Percentiles rank a stretch among this genome's conserved stretches.
Evolutionary conservation across 2,113 vertebrate species (phyloP).

Genomic region (Phasianus colchicus): DNA sequence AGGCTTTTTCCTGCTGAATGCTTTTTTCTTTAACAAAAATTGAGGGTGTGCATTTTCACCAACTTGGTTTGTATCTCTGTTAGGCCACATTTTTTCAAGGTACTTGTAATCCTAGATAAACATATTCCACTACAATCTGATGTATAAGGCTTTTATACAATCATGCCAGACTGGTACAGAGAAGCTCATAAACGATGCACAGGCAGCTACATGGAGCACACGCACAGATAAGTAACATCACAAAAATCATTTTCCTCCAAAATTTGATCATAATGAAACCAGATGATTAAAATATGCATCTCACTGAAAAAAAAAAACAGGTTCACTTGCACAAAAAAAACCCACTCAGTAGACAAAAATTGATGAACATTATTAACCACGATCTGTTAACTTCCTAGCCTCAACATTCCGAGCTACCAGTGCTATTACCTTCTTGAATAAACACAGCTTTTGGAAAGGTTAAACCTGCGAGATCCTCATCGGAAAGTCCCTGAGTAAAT

Average conservation of each 20-base stretch:
- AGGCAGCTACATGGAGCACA: background rate
- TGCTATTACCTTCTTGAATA: constrained; percentile 33
- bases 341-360: background rate
- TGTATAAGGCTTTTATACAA: background rate
- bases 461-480: constrained; percentile 70
- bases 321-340: background rate
- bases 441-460: constrained; percentile 68
- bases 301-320: background rate
- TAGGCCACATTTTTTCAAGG: background rate
- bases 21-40: background rate
- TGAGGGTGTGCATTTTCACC: background rate
- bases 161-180: background rate
- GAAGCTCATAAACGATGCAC: background rate
- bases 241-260: background rate
- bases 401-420: background rate
- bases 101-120: background rate
- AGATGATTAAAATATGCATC: background rate
- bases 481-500: constrained; percentile 73
- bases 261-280: background rate
- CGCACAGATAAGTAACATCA: background rate
- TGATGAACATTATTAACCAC: background rate
- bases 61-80: background rate
- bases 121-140: background rate
- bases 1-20: background rate
- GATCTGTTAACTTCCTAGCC: background rate